phyloP scores from a whole-genome alignment of 2,797 vertebrate genomes.

The Natrix natrix region DNA sequence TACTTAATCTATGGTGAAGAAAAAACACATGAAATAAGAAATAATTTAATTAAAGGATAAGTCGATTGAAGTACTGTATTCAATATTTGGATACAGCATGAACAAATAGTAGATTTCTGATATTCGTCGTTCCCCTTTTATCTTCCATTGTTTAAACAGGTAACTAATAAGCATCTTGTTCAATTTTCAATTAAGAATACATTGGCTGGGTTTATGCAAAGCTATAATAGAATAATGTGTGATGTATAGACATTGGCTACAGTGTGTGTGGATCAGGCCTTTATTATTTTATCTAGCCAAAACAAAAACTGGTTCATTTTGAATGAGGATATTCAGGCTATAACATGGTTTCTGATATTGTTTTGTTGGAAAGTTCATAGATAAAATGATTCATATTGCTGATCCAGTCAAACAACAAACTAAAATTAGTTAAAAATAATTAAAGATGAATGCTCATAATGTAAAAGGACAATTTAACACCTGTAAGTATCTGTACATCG shows the following conservation, averaged over 20 bases:
- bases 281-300: background rate
- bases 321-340: background rate
- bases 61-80: background rate
- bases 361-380: background rate
- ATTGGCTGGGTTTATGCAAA: background rate
- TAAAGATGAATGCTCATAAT: background rate
- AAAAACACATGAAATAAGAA: background rate
- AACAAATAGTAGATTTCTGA: background rate
- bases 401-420: background rate
- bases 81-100: background rate
- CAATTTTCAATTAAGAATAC: background rate
- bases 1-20: background rate
- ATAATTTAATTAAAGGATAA: background rate
- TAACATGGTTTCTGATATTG: background rate
- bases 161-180: background rate
- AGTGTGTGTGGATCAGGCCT: background rate
- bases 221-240: background rate
- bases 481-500: background rate
- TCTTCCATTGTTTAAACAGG: background rate
- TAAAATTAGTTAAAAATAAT: background rate
- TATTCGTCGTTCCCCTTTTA: background rate
- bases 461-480: background rate
- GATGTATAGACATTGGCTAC: background rate
- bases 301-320: background rate
- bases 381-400: background rate